Evolutionary conservation across 2,113 vertebrate species (phyloP), one percentile per base, ranked within the genome.

Genomic region (Colaptes auratus): DNA sequence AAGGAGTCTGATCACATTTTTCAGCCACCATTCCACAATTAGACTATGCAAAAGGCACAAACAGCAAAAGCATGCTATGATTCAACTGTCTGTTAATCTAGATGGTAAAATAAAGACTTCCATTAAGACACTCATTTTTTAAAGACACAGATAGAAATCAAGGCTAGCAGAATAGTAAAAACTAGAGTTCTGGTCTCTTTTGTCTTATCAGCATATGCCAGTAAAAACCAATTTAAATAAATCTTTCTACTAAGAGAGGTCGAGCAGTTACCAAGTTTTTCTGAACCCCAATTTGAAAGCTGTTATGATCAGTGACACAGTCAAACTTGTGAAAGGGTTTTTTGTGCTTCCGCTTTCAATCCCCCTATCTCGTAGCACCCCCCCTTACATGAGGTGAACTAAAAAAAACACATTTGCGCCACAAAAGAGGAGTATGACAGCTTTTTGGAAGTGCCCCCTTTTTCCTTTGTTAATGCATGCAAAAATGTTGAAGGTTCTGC

Each of bases 1-100:
- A 95, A 97, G 95, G 65, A 92, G 78, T 31, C 88, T 86, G 91
- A 96, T 96, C 70, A 95, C 86, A 91, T 96, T 97, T 97, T 94
- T 95, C 86, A 95, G 89, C 55, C 93, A 92, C 59, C 58, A 93
- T 93, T 94, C 96, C 81, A 93, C 82, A 97, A 97, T 96, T 96
- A 96, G 85, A 94, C 44, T 36, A 96, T 89, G 83, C 33, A 95
- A 96, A 97, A 96, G 74, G 78, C 77, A 91, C 56, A 88, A 88
- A 95, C 83, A 96, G 76, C 79, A 85, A 94, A 87, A 86, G 55
- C 92, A 92, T 4, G 9, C 31, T 64, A 53, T 59, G 96, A 88
- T 77, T 77, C 86, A 94, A 85, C 35, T 77, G 48, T 87, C 35
- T 77, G 52, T 87, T 95, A 96, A 96, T 84, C 58, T 65, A 91